A percentile compares a stretch with the other conserved stretches of the same genome.
Evolutionary conservation across 1,140 invertebrate species (phyloP).

Genomic region (Charaxes varanes): DNA sequence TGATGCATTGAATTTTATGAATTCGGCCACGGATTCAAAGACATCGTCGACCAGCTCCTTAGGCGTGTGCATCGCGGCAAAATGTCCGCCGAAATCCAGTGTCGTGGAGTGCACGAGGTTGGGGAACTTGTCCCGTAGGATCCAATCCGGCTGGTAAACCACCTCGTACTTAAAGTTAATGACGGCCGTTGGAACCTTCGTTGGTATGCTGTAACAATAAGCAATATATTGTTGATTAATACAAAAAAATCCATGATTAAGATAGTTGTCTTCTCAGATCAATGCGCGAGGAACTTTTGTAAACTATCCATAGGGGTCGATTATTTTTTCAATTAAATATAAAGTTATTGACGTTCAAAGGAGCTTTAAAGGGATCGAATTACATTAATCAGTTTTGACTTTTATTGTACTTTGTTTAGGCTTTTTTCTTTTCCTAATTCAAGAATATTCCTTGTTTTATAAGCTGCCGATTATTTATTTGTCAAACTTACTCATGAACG

Average conservation of each 20-base stretch:
- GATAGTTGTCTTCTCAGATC: no score
- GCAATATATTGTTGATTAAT: not conserved
- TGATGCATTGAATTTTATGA: conserved; percentile 42
- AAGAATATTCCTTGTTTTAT: no score
- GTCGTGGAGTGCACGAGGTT: conserved; percentile 80
- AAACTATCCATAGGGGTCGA: not conserved
- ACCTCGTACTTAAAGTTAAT: conserved; percentile 80
- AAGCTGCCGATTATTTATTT: no score
- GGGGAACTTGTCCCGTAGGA: conserved; percentile 75
- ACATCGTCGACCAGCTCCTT: conserved; percentile 79
- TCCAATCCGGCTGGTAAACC: conserved; percentile 72
- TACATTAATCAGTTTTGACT: no score
- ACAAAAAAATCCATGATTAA: no score
- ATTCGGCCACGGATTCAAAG: conserved; percentile 31
- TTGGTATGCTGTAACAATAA: conserved; percentile 73
- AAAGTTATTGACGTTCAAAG: no score
- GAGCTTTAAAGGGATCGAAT: no score
- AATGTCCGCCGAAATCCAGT: conserved; percentile 85
- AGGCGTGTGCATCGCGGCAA: conserved; percentile 88
- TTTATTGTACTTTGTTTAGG: no score
- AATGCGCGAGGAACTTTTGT: no score
- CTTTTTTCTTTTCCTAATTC: no score
- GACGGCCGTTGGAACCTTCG: conserved; percentile 78
- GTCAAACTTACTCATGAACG: conserved; percentile 43
- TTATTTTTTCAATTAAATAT: no score